Evolutionary conservation across 2,888 invertebrate genomes (phyloP), one percentile per base, ranked within the genome.

Genomic region (Lasioglossum villosulum): DNA sequence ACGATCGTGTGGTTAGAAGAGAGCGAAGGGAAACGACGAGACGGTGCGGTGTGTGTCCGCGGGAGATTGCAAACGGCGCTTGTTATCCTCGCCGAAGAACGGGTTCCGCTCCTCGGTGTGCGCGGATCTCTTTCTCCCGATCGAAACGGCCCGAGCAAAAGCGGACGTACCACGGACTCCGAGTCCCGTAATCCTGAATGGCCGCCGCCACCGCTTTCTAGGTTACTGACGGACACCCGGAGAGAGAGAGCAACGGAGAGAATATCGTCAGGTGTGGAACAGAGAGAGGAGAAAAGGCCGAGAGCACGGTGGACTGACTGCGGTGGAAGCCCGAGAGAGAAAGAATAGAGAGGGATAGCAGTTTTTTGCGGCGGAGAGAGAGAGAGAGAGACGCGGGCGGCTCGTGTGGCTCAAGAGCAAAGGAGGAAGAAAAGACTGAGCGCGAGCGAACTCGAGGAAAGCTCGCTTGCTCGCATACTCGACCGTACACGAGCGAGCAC

Each of bases 171-270:
- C 52, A 84, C 90, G 86, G 86, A 88, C 81, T 52, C 23, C 82
- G 89, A 91, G 88, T 91, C 92, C 91, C 91, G 91, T 91, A 92
- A 91, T 91, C 91, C 93, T 93, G 94, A 93, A 94, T 94, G 94
- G 93, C 93, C 92, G 93, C 93, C 92, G 87, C 84, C 90, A 87
- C 89, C 89, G 92, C 93, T 94, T 94, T 94, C 93, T 94, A 94
- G 94, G 94, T 94, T 94, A 94, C 93, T 93, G 93, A 92, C 94
- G 93, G 92, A 93, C 92, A 92, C 83, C 86, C 89, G 83, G 88
- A 88, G 88, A 82, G 86, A 82, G 87, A 82, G 87, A 83, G 84
- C 76, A 86, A 82, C 79, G 45, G 82, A 86, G 88, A 81, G 88
- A 83, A 75, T 48, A 48, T 66, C 27, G 63, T 63, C 63, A 59